These are phyloP conservation scores for Lutjanus campechanus DNA, from an alignment of 2,797 vertebrate genomes.

Conservation along the genomic window DNA sequence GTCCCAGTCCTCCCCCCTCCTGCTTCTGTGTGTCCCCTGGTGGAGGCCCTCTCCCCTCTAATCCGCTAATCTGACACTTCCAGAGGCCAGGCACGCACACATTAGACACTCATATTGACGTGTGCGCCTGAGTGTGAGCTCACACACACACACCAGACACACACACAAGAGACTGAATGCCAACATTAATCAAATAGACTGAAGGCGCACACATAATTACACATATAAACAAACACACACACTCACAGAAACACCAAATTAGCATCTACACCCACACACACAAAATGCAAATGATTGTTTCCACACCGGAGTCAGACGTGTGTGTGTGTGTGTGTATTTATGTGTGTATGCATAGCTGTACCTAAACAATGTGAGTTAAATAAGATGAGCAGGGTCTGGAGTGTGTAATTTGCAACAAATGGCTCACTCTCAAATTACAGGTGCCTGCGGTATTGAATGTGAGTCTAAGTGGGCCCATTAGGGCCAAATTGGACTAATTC, in stretches of 20 bases:
- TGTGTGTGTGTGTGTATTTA: slow-evolving; percentile 4
- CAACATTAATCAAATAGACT: slow-evolving; percentile 68
- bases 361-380: slow-evolving; percentile 50
- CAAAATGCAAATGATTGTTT: slow-evolving; percentile 28
- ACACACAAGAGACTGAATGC: slow-evolving; percentile 46
- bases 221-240: slow-evolving; percentile 67
- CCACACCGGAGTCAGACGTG: neutral
- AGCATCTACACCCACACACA: slow-evolving; percentile 41
- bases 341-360: slow-evolving; percentile 7
- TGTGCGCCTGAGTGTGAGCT: slow-evolving; percentile 24
- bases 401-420: slow-evolving; percentile 73
- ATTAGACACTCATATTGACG: slow-evolving; percentile 58
- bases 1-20: neutral
- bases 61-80: slow-evolving; percentile 82
- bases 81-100: slow-evolving; percentile 62
- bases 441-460: slow-evolving; percentile 66
- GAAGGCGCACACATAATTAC: slow-evolving; percentile 64
- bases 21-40: slow-evolving; percentile 37
- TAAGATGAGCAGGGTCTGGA: slow-evolving; percentile 53
- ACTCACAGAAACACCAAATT: slow-evolving; percentile 49
- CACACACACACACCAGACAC: slow-evolving; percentile 29
- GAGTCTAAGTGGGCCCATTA: slow-evolving; percentile 74
- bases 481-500: slow-evolving; percentile 75
- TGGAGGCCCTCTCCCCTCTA: slow-evolving; percentile 53
- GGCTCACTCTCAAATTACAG: slow-evolving; percentile 71